phyloP scores from a whole-genome alignment of 92 coral and sea anemone genomes.

The Anthopleura xanthogrammica region DNA sequence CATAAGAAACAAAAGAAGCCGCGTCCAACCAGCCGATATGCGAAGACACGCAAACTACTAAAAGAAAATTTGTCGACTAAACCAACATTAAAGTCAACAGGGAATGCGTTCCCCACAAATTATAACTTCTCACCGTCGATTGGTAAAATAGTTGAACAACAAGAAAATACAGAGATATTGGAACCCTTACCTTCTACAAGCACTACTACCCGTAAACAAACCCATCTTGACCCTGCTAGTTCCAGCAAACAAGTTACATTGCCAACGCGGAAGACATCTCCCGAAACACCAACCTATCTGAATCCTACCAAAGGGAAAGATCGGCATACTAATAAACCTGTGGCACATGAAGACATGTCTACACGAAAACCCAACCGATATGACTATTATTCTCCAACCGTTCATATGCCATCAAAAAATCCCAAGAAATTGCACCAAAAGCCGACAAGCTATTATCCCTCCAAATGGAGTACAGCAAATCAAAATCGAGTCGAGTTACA shows the following conservation, averaged over 20 bases:
- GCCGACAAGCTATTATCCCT: not conserved
- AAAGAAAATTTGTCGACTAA: not conserved
- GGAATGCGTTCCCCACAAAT: not conserved
- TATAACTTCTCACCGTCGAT: not conserved
- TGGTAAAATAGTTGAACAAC: constrained; percentile 4
- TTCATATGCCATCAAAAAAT: not conserved
- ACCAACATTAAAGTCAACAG: not conserved
- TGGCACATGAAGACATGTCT: not conserved
- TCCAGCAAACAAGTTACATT: not conserved
- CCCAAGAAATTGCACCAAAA: not conserved
- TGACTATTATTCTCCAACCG: not conserved
- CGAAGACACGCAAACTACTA: not conserved
- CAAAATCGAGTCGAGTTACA: not conserved
- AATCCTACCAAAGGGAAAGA: not conserved
- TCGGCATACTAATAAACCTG: not conserved
- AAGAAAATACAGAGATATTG: constrained; percentile 21
- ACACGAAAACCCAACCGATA: not conserved
- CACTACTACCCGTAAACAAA: not conserved
- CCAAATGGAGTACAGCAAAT: not conserved
- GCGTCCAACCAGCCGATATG: not conserved
- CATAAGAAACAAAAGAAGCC: not conserved
- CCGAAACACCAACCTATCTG: not conserved
- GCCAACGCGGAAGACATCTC: not conserved
- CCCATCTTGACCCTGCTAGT: not conserved
- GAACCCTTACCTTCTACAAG: not conserved